Base-by-base conservation (phyloP, 2,797 vertebrate species). In the Spinus pinus region DNA sequence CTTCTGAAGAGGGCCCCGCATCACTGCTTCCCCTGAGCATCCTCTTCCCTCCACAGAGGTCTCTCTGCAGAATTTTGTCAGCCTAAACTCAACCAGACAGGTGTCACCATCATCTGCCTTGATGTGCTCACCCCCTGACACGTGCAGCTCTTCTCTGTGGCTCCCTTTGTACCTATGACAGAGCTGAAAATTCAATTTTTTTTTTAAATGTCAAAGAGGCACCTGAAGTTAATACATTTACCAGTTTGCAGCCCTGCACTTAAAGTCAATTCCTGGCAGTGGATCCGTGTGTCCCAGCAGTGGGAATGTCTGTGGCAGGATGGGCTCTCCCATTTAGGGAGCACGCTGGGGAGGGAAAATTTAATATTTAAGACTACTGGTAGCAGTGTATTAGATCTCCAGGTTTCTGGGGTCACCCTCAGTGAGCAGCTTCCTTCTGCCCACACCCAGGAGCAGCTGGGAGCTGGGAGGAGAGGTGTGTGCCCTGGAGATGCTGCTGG, bases 61-160 rank as follows among this genome's bases (percentile, higher is more conserved):
- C 69, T 71, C 44, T 58, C 62, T 35, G 66, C 49, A 87, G 96
- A 96, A 91, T 91, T 96, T 93, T 90, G 81, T 96, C 95, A 93
- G 64, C 67, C 61, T 93, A 94, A 97, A 97, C 95, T 94, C 86
- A 91, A 92, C 80, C 90, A 95, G 96, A 91, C 95, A 97, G 94
- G 93, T 96, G 94, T 94, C 95, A 95, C 22, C 78, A 24, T 53
- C 1, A 0, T 64, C 86, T 94, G 53, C 93, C 79, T 86, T 97
- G 79, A 93, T 91, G 58, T 93, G 85, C 85, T 96, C 95, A 90
- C 93, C 89, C 79, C 47, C 37, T 81, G 90, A 94, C 93, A 94
- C 1, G 0, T 8, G 2, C 18, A 42, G 73, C 50, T 95, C 56
- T 67, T 53, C 81, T 51, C 91, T 3, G 8, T 47, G 69, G 25